A percentile compares a stretch with the other conserved stretches of the same genome.
Evolutionary conservation across 1,140 invertebrate species (phyloP).

Genomic region (Leucophenga varia): DNA sequence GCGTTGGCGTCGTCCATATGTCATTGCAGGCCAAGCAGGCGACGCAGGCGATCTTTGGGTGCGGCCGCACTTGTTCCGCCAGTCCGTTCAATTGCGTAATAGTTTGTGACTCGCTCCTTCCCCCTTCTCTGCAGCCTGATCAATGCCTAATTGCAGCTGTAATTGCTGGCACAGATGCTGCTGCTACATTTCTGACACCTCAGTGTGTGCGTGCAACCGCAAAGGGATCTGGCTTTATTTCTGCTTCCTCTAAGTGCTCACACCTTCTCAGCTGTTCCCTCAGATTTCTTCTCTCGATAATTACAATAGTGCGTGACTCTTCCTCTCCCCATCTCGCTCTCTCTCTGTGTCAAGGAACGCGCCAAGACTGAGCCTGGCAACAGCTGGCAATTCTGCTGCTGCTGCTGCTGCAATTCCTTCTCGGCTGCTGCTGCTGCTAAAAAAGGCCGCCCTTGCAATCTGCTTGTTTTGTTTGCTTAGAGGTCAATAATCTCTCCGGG

Average conservation of each 20-base stretch:
- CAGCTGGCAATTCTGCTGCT: slow-evolving; percentile 20
- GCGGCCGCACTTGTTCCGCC: slow-evolving; percentile 18
- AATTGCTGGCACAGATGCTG: slow-evolving; percentile 4
- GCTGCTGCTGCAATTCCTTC: slow-evolving; percentile 4
- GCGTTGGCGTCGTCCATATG: slow-evolving; percentile 31
- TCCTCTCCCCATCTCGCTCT: slow-evolving; percentile 6
- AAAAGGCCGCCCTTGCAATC: slow-evolving; percentile 10
- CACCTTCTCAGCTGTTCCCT: slow-evolving; percentile 39
- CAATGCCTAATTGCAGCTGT: slow-evolving; percentile 31
- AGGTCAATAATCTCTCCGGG: slow-evolving; percentile 41
- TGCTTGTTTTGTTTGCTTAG: slow-evolving; percentile 29
- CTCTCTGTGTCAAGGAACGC: slow-evolving; percentile 26
- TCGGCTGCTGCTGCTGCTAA: slow-evolving; percentile 18
- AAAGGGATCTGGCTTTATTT: slow-evolving; percentile 26
- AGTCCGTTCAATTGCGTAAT: slow-evolving; percentile 21
- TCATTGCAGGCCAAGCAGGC: slow-evolving; percentile 9
- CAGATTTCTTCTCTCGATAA: slow-evolving; percentile 28
- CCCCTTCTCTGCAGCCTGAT: too few relatives aligned
- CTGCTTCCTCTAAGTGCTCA: slow-evolving; percentile 22
- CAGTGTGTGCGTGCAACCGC: slow-evolving; percentile 25
- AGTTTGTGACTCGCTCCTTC: too few relatives aligned
- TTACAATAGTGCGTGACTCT: slow-evolving; percentile 28
- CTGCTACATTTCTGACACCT: slow-evolving; percentile 40
- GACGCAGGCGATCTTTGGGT: too few relatives aligned
- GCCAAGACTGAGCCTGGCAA: slow-evolving; percentile 24